These are phyloP conservation scores for Apis cerana DNA, from an alignment of 1,140 invertebrate species.

Conservation along the genomic window DNA sequence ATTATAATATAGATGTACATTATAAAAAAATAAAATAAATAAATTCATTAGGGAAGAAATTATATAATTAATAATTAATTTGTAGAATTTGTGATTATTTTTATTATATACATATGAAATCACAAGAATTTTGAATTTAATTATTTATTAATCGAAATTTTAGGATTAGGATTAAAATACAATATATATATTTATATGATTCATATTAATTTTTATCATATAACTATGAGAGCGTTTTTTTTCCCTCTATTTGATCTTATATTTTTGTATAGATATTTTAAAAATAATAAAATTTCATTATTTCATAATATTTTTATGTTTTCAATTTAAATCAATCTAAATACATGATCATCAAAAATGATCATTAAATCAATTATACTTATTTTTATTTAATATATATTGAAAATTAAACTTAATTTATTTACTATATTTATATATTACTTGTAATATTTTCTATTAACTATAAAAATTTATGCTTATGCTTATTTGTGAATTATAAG, in stretches of 20 bases:
- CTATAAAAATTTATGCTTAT: not conserved
- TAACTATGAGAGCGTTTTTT: constrained; percentile 70
- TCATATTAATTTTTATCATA: constrained; percentile 51
- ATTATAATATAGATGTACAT: no score
- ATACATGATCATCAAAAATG: not conserved
- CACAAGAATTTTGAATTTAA: constrained; percentile 28
- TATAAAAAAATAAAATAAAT: no score
- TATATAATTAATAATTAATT: constrained; percentile 10
- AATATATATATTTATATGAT: constrained; percentile 38
- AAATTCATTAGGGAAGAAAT: not conserved
- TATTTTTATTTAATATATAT: not conserved
- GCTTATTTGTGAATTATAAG: not conserved
- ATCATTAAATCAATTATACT: not conserved
- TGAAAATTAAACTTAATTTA: not conserved
- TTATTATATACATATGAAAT: constrained; percentile 14
- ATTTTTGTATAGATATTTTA: constrained; percentile 10
- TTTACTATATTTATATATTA: not conserved
- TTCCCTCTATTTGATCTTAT: constrained; percentile 61
- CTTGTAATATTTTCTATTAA: not conserved
- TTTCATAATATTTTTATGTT: not conserved
- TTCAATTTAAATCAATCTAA: not conserved
- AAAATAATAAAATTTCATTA: not conserved
- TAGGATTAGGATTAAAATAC: constrained; percentile 63
- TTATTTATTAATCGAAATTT: constrained; percentile 59
- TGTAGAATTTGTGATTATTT: not conserved